Percentiles rank a stretch among this genome's conserved stretches.
These are phyloP conservation scores for Amorpha juglandis DNA, from an alignment of 2,888 invertebrate genomes.

Conservation along the genomic window DNA sequence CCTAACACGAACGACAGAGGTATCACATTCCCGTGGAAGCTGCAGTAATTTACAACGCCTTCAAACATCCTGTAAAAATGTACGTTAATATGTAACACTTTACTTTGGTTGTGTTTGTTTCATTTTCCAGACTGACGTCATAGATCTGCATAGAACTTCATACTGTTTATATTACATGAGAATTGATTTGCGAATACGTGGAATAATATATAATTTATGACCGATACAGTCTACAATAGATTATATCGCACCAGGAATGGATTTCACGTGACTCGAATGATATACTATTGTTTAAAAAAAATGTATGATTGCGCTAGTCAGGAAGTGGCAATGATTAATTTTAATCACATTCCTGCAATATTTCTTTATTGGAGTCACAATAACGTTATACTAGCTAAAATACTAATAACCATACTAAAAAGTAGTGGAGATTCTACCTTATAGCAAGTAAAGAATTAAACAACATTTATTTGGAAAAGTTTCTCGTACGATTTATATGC, in stretches of 20 bases:
- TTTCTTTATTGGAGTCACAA: neutral
- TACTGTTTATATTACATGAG: neutral
- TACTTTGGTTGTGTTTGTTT: conserved; percentile 7
- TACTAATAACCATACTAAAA: neutral
- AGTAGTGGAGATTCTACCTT: too few species aligned
- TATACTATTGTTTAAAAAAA: neutral
- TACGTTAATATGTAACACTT: conserved; percentile 9
- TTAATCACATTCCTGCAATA: neutral
- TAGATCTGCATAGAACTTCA: conserved; percentile 7
- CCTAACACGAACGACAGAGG: conserved; percentile 97
- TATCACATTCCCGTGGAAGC: conserved; percentile 93
- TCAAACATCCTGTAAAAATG: conserved; percentile 88
- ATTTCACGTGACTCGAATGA: conserved; percentile 1
- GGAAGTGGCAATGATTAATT: neutral
- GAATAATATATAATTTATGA: neutral
- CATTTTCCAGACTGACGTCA: conserved; percentile 25
- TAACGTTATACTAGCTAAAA: neutral
- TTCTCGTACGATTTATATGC: too few species aligned
- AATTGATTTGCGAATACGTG: neutral
- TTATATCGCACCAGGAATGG: neutral
- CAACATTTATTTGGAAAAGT: too few species aligned
- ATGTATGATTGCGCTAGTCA: neutral
- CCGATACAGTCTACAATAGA: neutral
- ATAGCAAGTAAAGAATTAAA: too few species aligned
- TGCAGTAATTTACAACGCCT: conserved; percentile 92